Percentiles rank a stretch among this genome's conserved stretches.
phyloP scores from a whole-genome alignment of 2,797 vertebrate species.

The Uromys caudimaculatus region DNA sequence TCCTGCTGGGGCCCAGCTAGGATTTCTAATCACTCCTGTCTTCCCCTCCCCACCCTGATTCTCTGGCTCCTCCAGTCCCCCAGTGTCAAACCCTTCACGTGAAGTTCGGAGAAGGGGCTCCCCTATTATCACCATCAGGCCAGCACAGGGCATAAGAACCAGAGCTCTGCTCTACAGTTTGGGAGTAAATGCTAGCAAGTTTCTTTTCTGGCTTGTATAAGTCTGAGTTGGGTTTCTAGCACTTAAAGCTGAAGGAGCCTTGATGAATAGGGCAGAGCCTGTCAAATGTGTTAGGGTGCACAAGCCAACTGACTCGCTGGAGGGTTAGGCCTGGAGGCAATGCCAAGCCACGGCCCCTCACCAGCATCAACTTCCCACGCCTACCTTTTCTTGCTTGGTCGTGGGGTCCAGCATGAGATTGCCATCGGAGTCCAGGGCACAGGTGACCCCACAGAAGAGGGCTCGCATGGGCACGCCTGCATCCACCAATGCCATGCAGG shows the following conservation, averaged over 20 bases:
- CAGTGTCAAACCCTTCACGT: background rate
- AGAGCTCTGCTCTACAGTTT: background rate
- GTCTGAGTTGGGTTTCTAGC: background rate
- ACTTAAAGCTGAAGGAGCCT: background rate
- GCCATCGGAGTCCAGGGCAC: constrained; percentile 89
- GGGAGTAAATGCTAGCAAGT: background rate
- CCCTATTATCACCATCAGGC: background rate
- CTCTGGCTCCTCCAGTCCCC: background rate
- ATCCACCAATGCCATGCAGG: constrained; percentile 95
- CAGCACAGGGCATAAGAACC: background rate
- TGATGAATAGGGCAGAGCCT: background rate
- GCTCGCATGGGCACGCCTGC: constrained; percentile 92
- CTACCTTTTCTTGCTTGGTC: constrained; percentile 92
- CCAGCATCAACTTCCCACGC: background rate
- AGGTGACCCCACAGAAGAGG: constrained; percentile 95
- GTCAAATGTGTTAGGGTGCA: background rate
- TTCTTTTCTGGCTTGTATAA: background rate
- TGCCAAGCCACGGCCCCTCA: too few species aligned
- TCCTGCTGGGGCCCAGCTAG: background rate
- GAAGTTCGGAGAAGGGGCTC: background rate
- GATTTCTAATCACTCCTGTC: background rate
- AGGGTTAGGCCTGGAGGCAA: background rate
- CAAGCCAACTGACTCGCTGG: background rate
- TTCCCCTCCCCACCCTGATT: background rate
- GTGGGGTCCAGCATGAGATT: constrained; percentile 92